Conservation (phyloP, 2,797 vertebrate species). For the Xerus rutilus region DNA sequence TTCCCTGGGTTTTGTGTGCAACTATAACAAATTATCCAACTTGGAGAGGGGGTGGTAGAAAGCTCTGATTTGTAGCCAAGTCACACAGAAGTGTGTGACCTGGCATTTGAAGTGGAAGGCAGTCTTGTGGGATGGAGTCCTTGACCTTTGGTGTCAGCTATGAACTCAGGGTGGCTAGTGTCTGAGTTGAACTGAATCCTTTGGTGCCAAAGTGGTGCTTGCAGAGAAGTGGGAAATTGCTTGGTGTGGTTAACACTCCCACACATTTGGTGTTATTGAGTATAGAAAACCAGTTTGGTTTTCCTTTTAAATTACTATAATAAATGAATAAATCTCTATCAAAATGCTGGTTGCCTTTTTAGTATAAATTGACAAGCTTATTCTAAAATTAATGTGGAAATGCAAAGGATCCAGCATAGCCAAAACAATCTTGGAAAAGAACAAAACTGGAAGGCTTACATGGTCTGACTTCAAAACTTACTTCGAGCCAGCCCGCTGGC, state of each 20-base stretch:
- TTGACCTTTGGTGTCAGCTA: not conserved
- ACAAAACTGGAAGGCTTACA: too few relatives aligned
- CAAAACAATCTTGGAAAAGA: too few relatives aligned
- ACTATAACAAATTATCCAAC: not conserved
- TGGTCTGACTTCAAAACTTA: not conserved
- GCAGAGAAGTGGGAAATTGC: not conserved
- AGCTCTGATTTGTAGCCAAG: not conserved
- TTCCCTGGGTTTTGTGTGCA: not conserved
- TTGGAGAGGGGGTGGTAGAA: not conserved
- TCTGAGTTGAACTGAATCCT: not conserved
- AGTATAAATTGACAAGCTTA: too few relatives aligned
- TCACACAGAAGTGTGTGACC: not conserved
- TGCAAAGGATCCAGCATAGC: too few relatives aligned
- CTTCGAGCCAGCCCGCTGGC: not conserved
- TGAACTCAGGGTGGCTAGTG: not conserved
- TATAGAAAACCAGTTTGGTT: too few relatives aligned
- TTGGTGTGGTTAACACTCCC: not conserved
- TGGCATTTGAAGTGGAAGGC: not conserved
- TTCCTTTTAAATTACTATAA: too few relatives aligned
- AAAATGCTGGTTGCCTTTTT: too few relatives aligned
- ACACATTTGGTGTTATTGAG: not conserved
- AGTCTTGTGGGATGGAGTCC: not conserved
- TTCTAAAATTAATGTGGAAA: too few relatives aligned
- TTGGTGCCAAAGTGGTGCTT: not conserved
- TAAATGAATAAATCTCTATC: too few relatives aligned